phyloP scores from a whole-genome alignment of 2,113 vertebrate genomes.

The Halcyon malimbica region DNA sequence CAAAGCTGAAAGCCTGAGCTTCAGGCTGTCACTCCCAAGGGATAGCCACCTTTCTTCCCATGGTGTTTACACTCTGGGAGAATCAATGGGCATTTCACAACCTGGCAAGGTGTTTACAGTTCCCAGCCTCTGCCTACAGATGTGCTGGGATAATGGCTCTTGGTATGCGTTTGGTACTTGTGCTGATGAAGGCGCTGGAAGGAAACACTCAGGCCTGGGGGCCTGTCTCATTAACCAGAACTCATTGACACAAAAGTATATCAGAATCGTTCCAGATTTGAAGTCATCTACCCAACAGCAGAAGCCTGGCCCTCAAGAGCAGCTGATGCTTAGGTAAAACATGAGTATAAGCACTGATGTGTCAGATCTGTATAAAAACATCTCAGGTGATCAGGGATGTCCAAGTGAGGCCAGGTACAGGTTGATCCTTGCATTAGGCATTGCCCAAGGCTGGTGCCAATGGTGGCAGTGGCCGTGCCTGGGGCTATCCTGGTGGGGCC shows the following conservation, averaged over 20 bases:
- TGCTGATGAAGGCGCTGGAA: not conserved
- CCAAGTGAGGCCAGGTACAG: not conserved
- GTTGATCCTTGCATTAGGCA: not conserved
- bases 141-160: not conserved
- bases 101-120: constrained; percentile 1
- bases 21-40: not conserved
- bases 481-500: not conserved
- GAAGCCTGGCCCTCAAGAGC: not conserved
- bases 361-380: not conserved
- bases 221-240: not conserved
- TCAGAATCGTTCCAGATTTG: not conserved
- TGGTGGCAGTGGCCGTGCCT: not conserved
- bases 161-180: not conserved
- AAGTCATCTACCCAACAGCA: not conserved
- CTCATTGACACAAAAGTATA: not conserved
- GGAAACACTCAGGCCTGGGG: not conserved
- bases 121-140: constrained; percentile 14
- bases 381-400: not conserved
- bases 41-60: not conserved
- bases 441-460: not conserved
- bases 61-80: not conserved
- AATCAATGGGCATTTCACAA: constrained; percentile 50
- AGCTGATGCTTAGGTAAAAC: not conserved
- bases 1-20: not conserved
- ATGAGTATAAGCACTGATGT: not conserved